Percentiles rank a stretch among this genome's conserved stretches.
phyloP scores from a whole-genome alignment of 2,797 vertebrate species.

The Hemitrygon akajei region DNA sequence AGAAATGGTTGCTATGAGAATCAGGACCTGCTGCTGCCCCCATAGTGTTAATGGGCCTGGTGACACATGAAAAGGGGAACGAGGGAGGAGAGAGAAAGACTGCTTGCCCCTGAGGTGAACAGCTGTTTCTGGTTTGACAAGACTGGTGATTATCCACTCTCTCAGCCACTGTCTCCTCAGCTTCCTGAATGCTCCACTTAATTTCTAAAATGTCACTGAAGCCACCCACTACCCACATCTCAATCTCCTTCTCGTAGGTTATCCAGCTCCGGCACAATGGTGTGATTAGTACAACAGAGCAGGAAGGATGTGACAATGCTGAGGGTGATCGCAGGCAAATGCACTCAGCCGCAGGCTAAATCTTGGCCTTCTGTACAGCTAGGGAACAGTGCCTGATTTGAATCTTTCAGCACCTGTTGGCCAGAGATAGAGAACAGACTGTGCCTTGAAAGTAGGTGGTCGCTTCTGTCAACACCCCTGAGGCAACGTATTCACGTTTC shows the following conservation, averaged over 20 bases:
- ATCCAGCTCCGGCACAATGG: not conserved
- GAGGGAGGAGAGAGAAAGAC: conserved; percentile 28
- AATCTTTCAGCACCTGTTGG: conserved; percentile 14
- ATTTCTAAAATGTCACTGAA: conserved; percentile 31
- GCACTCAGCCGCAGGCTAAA: not conserved
- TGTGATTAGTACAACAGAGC: not conserved
- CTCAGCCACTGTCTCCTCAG: not conserved
- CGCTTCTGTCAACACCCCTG: conserved; percentile 2
- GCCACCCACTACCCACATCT: conserved; percentile 27
- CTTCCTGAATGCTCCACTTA: conserved; percentile 23
- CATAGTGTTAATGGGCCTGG: conserved; percentile 21
- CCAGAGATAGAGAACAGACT: conserved; percentile 4
- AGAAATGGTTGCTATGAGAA: conserved; percentile 29
- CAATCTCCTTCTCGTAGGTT: not conserved
- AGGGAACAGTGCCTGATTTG: not conserved
- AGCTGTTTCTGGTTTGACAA: conserved; percentile 29
- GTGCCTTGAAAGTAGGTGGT: conserved; percentile 7
- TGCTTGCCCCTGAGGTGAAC: conserved; percentile 35
- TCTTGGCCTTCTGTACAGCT: not conserved
- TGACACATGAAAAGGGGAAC: not conserved
- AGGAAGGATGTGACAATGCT: not conserved
- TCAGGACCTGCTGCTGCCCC: conserved; percentile 19
- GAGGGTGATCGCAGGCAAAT: not conserved
- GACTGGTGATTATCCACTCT: conserved; percentile 34
- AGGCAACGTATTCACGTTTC: not conserved